Base-by-base conservation (phyloP, 2,797 vertebrate species). In the Hippopotamyrus pictus region DNA sequence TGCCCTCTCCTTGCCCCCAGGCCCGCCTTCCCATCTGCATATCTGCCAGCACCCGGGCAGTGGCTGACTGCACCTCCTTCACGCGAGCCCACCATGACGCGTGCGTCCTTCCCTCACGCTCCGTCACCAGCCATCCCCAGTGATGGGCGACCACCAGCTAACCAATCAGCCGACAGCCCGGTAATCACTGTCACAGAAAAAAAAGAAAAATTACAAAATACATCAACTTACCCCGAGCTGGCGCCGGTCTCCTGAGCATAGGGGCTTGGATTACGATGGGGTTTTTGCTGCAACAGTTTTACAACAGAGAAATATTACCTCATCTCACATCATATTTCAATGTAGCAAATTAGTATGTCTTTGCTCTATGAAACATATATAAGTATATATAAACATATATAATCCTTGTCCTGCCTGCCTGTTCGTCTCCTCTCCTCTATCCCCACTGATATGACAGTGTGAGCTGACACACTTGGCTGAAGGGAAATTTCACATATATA, bases 151-250 rank as follows among this genome's bases (percentile, higher is more conserved):
- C 94, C 94, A 44, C 54, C 54, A 14, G 54, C 94, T 93, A 96
- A 95, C 96, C 96, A 96, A 96, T 96, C 96, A 96, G 96, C 96
- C 95, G 96, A 94, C 94, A 96, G 95, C 95, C 93, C 94, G 93
- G 93, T 95, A 96, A 96, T 96, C 96, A 96, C 95, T 94, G 90
- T 95, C 92, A 62, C 37, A 62, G 29, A 41, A 87, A 62, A 54
- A 84, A 86, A 86, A 85, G 54, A 86, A 54, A 86, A 57, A 86
- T 19, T 37, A 86, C 46, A 51, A 73, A 44, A 94, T 95, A 93
- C 94, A 94, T 94, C 94, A 95, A 96, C 96, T 98, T 97, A 98
- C 97, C 97, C 96, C 88, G 96, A 94, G 96, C 96, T 94, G 95
- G 94, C 95, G 95, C 95, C 96, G 96, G 96, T 96, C 96, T 96